phyloP scores from a whole-genome alignment of 2,797 vertebrate genomes.

The Numenius phaeopus region DNA sequence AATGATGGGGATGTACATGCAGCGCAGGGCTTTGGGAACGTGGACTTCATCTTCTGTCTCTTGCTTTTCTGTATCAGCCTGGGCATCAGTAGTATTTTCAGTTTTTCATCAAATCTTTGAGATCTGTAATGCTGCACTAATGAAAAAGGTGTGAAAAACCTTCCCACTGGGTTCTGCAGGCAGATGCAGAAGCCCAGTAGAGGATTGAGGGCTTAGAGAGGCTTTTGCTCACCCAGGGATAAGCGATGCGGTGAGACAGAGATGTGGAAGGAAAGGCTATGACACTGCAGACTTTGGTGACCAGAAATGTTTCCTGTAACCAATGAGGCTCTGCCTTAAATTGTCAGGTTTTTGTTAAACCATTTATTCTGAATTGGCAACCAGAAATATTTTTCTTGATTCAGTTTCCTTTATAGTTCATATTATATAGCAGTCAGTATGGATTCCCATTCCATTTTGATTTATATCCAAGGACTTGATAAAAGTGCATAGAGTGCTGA shows the following conservation, averaged over 20 bases:
- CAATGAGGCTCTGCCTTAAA: rapidly evolving
- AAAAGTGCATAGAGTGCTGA: not conserved
- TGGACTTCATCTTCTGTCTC: not conserved
- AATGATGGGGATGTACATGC: rapidly evolving
- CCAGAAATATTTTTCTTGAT: not conserved
- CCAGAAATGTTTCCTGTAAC: not conserved
- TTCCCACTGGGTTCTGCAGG: rapidly evolving
- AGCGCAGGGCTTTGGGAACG: not conserved
- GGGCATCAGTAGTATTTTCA: not conserved
- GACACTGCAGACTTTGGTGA: rapidly evolving
- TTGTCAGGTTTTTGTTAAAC: not conserved
- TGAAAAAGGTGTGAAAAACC: not conserved
- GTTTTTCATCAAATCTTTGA: not conserved
- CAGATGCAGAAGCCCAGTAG: not conserved
- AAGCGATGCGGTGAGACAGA: rapidly evolving
- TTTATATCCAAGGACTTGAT: not conserved
- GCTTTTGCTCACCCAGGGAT: rapidly evolving
- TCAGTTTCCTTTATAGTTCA: not conserved
- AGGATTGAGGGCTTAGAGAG: rapidly evolving
- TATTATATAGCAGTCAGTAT: not conserved
- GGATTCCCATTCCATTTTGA: not conserved
- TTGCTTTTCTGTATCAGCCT: rapidly evolving
- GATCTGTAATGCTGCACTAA: not conserved
- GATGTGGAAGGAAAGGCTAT: not conserved
- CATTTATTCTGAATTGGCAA: not conserved